These are phyloP conservation scores for Eulemur rubriventer DNA, from an alignment of 2,797 vertebrate genomes.

Conservation along the genomic window DNA sequence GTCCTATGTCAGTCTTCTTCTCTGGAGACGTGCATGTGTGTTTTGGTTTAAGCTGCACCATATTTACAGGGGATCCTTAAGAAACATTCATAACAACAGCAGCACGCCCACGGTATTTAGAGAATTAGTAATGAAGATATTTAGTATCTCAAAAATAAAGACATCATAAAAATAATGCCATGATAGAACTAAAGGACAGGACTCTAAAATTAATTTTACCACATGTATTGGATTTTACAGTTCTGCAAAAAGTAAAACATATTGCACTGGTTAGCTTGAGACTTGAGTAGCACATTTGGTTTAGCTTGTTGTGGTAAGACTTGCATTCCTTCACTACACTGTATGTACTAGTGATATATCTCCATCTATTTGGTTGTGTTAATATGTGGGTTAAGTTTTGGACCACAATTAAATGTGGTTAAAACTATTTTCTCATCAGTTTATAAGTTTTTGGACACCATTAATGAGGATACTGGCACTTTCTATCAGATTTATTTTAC, in stretches of 20 bases:
- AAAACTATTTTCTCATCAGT: neutral
- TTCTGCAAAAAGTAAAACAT: constrained; percentile 65
- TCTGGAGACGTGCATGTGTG: constrained; percentile 72
- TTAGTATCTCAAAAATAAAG: constrained; percentile 72
- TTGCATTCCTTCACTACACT: neutral
- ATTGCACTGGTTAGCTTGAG: constrained; percentile 56
- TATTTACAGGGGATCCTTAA: constrained; percentile 81
- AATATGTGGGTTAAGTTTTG: neutral
- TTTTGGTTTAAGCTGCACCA: constrained; percentile 79
- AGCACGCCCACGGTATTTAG: constrained; percentile 73
- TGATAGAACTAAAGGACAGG: constrained; percentile 26
- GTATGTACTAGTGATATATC: neutral
- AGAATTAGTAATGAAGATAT: constrained; percentile 77
- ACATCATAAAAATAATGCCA: constrained; percentile 68
- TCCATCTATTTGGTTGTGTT: neutral
- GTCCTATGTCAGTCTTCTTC: constrained; percentile 65
- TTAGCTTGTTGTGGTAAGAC: constrained; percentile 35
- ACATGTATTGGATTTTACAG: constrained; percentile 63
- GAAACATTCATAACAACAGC: constrained; percentile 72
- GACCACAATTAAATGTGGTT: neutral
- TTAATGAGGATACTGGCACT: neutral
- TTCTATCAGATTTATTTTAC: neutral
- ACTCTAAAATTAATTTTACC: constrained; percentile 65
- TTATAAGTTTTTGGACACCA: neutral
- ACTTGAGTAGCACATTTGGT: constrained; percentile 50